Evolutionary conservation across 1,140 invertebrate species (phyloP).

Genomic region (Brevipalpus yothersi): DNA sequence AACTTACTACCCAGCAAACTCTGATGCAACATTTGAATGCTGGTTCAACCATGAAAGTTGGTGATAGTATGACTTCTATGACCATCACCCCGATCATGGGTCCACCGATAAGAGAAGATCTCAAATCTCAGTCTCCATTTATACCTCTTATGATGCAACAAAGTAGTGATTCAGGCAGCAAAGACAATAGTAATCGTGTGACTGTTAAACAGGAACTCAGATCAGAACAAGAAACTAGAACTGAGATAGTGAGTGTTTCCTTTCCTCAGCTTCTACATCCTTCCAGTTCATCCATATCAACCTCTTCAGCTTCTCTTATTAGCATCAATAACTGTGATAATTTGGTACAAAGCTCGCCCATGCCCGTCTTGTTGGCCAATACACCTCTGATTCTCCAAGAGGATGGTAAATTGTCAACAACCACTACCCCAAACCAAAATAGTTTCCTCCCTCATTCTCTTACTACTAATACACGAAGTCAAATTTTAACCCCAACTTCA

Average conservation of each 20-base stretch:
- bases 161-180: background rate
- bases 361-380: background rate
- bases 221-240: background rate
- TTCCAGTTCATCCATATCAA: background rate
- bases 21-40: background rate
- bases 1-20: background rate
- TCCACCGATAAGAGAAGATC: background rate
- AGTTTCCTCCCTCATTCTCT: background rate
- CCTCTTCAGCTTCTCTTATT: background rate
- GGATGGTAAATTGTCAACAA: background rate
- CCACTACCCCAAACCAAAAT: background rate
- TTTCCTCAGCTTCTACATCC: background rate
- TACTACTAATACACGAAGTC: background rate
- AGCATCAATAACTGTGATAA: background rate
- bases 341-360: background rate
- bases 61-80: background rate
- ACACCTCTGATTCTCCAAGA: background rate
- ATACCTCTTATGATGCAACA: background rate
- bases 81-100: background rate
- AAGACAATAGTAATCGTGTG: background rate
- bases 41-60: background rate
- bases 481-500: background rate
- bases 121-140: background rate
- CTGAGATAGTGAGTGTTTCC: background rate
- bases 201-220: background rate